phyloP scores from a whole-genome alignment of 2,797 vertebrate genomes.

The Chelon labrosus region DNA sequence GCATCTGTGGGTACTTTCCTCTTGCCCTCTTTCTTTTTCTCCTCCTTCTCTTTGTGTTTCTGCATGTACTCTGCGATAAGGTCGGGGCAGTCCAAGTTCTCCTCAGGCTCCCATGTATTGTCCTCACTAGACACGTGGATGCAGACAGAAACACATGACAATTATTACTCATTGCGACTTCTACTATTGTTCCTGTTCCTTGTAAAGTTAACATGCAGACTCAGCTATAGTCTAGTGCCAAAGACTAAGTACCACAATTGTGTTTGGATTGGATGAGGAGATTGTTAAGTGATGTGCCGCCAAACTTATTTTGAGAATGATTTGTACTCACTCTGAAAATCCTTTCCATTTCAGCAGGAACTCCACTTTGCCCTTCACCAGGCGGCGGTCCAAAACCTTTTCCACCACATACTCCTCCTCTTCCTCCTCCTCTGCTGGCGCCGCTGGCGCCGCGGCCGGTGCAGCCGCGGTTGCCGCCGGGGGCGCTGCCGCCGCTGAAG shows the following conservation, averaged over 20 bases:
- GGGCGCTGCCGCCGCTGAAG: constrained; percentile 55
- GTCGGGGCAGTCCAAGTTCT: constrained; percentile 97
- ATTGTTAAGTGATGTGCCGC: too few species aligned
- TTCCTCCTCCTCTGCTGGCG: constrained; percentile 89
- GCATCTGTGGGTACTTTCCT: constrained; percentile 87
- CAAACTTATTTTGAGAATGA: neutral
- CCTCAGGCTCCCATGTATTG: constrained; percentile 98
- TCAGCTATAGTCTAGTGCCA: too few species aligned
- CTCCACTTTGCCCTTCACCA: constrained; percentile 94
- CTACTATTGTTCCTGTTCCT: too few species aligned
- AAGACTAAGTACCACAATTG: too few species aligned
- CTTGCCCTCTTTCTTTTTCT: constrained; percentile 89
- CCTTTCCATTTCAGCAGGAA: constrained; percentile 98
- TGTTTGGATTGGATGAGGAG: too few species aligned
- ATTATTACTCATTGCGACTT: too few species aligned
- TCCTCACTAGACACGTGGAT: constrained; percentile 87
- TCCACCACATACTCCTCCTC: constrained; percentile 99
- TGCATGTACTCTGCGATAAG: constrained; percentile 96
- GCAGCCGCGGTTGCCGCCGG: constrained; percentile 50
- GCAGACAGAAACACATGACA: neutral
- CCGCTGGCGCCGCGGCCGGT: constrained; percentile 58
- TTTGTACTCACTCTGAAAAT: constrained; percentile 92
- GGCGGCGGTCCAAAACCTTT: constrained; percentile 93
- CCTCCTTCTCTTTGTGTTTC: constrained; percentile 92
- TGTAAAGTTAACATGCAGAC: too few species aligned